These are phyloP conservation scores for Ditylenchus weischeri DNA, from an alignment of 2,888 invertebrate species.

Conservation along the genomic window DNA sequence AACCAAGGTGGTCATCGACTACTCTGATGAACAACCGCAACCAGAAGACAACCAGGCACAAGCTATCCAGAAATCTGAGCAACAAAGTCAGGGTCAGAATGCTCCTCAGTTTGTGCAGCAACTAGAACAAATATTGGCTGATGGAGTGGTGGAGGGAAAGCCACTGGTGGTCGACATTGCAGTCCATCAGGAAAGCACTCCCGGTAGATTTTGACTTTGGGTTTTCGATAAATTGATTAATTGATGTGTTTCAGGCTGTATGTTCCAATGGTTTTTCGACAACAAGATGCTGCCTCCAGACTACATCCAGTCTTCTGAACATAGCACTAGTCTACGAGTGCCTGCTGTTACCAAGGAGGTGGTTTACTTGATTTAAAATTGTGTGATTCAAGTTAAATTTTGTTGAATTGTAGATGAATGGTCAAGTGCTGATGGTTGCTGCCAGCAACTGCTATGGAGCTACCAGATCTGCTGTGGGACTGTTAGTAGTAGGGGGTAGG, in stretches of 20 bases:
- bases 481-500: slow-evolving; percentile 23
- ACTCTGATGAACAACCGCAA: slow-evolving; percentile 10
- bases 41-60: neutral
- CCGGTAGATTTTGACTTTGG: slow-evolving; percentile 20
- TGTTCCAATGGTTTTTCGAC: slow-evolving; percentile 48
- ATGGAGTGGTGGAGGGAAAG: neutral
- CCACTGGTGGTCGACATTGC: neutral
- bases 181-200: neutral
- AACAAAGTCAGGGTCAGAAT: neutral
- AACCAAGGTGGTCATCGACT: slow-evolving; percentile 48
- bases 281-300: slow-evolving; percentile 33
- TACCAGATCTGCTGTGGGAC: slow-evolving; percentile 31
- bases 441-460: slow-evolving; percentile 44
- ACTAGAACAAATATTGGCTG: slow-evolving; percentile 2
- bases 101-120: slow-evolving; percentile 1
- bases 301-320: slow-evolving; percentile 39
- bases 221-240: slow-evolving; percentile 5
- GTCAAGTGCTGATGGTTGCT: slow-evolving; percentile 39
- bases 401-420: slow-evolving; percentile 24
- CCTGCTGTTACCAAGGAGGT: slow-evolving; percentile 11
- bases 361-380: too few relatives aligned
- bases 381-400: too few relatives aligned
- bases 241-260: slow-evolving; percentile 34
- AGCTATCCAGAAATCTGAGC: neutral
- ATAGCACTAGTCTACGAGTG: slow-evolving; percentile 41